Evolutionary conservation across 2,113 vertebrate species (phyloP), one percentile per base, ranked within the genome.

Genomic region (Aramus guarauna): DNA sequence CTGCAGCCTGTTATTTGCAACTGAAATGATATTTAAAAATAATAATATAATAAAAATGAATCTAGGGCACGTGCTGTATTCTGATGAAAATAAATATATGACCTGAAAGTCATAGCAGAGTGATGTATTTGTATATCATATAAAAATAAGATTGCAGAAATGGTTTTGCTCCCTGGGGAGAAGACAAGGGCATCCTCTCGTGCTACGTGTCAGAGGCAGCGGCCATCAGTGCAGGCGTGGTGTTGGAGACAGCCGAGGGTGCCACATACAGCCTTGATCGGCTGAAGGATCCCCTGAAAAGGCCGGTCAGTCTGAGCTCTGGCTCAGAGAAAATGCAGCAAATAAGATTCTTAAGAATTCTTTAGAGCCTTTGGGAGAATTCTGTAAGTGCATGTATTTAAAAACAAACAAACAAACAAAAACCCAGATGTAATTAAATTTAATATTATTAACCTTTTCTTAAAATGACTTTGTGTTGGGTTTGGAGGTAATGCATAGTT

Each of bases 221-320:
- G 74, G 14, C 76, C 30, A 8, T 9, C 12, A 8, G 0, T 16
- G 41, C 47, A 34, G 34, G 20, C 19, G 3, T 1, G 7, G 39
- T 52, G 39, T 27, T 60, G 20, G 29, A 10, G 75, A 17, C 24
- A 52, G 66, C 56, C 1, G 0, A 47, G 56, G 52, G 55, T 68
- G 15, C 30, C 5, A 0, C 16, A 0, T 9, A 11, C 41, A 53
- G 45, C 90, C 32, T 15, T 10, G 15, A 2, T 13, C 1, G 5
- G 59, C 80, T 77, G 52, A 26, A 32, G 52, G 32, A 39, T 39
- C 30, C 36, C 23, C 18, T 36, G 53, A 29, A 60, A 75, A 64
- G 45, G 29, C 29, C 58, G 36, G 15, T 24, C 62, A 32, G 67
- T 23, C 43, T 50, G 85, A 86, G 72, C 53, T n/a, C 39, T 1